A percentile compares a stretch with the other conserved stretches of the same genome.
Conservation (phyloP, 2,888 invertebrate species). For the Eupithecia dodoneata region DNA sequence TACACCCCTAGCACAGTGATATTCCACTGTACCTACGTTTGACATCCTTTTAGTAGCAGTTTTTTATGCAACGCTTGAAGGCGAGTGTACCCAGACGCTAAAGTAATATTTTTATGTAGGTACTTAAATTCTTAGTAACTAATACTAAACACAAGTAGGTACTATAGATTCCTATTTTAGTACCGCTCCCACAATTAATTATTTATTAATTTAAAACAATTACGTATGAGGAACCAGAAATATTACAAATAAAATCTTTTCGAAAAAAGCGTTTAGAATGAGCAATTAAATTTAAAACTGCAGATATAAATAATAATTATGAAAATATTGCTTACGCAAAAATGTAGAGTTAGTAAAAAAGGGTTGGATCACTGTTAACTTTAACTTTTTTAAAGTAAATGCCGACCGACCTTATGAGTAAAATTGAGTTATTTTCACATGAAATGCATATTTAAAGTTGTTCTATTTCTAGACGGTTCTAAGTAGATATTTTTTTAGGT, state of each 20-base stretch:
- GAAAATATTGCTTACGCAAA: neutral
- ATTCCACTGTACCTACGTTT: neutral
- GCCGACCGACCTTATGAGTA: too few species aligned
- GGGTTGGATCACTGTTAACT: neutral
- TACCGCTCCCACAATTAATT: neutral
- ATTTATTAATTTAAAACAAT: conserved; percentile 1
- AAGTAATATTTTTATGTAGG: neutral
- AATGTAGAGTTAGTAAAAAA: neutral
- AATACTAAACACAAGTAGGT: neutral
- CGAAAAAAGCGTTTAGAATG: neutral
- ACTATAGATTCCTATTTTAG: neutral
- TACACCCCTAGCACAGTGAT: neutral
- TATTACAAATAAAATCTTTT: neutral
- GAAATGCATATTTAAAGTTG: too few species aligned
- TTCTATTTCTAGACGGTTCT: too few species aligned
- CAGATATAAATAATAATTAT: neutral
- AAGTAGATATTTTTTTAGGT: too few species aligned
- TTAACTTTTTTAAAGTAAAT: too few species aligned
- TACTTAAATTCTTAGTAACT: neutral
- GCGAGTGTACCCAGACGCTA: neutral
- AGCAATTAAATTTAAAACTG: neutral
- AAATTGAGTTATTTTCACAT: too few species aligned
- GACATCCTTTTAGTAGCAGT: neutral
- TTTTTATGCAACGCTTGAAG: neutral
- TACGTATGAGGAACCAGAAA: neutral